phyloP scores from a whole-genome alignment of 2,113 vertebrate species.

The Campylomormyrus numenius region DNA sequence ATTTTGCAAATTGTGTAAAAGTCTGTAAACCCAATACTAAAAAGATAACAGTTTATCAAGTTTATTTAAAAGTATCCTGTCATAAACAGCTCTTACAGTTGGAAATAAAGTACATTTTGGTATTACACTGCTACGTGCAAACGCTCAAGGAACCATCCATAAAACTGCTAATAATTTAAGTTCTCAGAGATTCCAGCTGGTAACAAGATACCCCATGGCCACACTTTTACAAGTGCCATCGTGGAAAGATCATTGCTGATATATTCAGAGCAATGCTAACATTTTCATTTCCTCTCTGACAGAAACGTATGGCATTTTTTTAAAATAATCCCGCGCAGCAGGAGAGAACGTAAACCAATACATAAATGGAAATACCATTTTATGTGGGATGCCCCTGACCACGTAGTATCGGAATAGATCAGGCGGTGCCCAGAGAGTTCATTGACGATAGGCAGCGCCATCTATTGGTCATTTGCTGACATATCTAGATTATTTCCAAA shows the following conservation, averaged over 20 bases:
- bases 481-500: slow-evolving; percentile 35
- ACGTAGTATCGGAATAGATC: neutral
- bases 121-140: neutral
- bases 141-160: neutral
- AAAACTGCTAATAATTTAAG: neutral
- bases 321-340: slow-evolving; percentile 6
- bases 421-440: neutral
- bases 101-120: neutral
- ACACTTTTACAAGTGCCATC: neutral
- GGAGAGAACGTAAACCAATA: slow-evolving; percentile 20
- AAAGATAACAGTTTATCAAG: neutral
- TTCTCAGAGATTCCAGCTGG: neutral
- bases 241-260: neutral
- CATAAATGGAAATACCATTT: slow-evolving; percentile 23
- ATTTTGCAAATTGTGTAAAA: neutral
- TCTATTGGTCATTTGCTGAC: slow-evolving; percentile 26
- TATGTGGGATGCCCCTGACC: slow-evolving; percentile 12
- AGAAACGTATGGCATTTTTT: neutral
- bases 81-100: neutral
- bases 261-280: neutral
- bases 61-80: neutral
- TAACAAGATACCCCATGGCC: neutral
- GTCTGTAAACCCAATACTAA: neutral
- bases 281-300: slow-evolving; percentile 2
- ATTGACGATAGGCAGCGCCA: slow-evolving; percentile 32